Conservation (phyloP, 2,113 vertebrate genomes). For the Alouatta palliata region DNA sequence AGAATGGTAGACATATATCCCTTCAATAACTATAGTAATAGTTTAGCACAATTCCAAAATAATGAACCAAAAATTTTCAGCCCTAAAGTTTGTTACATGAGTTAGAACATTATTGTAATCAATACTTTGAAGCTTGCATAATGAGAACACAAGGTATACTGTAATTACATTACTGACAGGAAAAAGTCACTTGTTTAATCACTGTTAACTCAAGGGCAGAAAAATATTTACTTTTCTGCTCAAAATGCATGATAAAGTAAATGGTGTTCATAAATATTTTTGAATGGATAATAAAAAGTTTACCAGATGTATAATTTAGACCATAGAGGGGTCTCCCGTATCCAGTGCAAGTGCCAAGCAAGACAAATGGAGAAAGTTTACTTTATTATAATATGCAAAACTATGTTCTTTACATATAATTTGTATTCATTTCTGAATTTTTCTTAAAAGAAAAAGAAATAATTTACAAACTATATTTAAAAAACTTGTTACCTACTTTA, state of each 20-base stretch:
- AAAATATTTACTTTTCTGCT: neutral
- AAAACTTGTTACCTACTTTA: neutral
- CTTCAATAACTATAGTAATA: neutral
- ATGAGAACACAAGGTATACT: neutral
- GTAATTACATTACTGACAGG: neutral
- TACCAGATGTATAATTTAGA: neutral
- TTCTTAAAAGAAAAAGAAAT: neutral
- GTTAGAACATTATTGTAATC: neutral
- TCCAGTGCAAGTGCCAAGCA: neutral
- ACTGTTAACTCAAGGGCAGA: neutral
- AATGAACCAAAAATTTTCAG: neutral
- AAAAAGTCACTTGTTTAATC: neutral
- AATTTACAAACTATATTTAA: neutral
- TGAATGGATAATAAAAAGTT: neutral
- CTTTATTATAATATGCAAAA: neutral
- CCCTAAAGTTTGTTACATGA: neutral
- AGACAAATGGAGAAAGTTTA: neutral
- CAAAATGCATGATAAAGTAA: neutral
- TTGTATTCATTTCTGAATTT: neutral
- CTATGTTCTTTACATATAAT: neutral
- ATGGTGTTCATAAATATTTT: neutral
- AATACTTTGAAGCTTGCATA: neutral
- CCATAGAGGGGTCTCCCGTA: neutral
- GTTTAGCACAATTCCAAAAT: neutral
- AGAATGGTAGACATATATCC: neutral